Percentiles rank a stretch among this genome's conserved stretches.
phyloP scores from a whole-genome alignment of 1,140 invertebrate genomes.

The Drosophila mauritiana region DNA sequence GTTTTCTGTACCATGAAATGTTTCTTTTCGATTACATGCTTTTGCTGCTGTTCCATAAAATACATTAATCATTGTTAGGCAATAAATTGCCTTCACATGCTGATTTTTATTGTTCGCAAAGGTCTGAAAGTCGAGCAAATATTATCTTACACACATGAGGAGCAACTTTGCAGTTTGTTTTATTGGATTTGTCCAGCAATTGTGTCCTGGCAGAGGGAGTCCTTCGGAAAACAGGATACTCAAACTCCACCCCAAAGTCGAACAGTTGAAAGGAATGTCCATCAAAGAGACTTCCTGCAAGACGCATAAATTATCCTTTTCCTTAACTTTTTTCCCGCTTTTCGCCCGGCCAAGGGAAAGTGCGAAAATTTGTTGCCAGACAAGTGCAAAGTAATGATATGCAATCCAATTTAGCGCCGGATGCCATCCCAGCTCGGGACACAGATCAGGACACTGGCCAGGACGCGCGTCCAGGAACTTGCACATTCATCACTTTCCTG shows the following conservation, averaged over 20 bases:
- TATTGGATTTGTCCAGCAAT: constrained; percentile 69
- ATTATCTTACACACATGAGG: constrained; percentile 66
- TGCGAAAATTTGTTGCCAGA: constrained; percentile 75
- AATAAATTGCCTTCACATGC: constrained; percentile 67
- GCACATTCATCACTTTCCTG: constrained; percentile 81
- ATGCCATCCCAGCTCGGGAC: constrained; percentile 43
- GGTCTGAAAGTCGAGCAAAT: constrained; percentile 48
- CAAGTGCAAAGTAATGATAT: constrained; percentile 83
- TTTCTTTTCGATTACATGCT: constrained; percentile 10
- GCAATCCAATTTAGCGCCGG: constrained; percentile 75
- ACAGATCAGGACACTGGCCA: constrained; percentile 32
- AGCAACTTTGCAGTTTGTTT: constrained; percentile 46
- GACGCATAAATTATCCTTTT: constrained; percentile 81
- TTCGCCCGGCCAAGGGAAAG: constrained; percentile 35
- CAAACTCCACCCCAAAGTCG: constrained; percentile 23
- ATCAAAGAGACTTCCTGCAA: constrained; percentile 53
- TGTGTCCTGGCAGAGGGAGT: constrained; percentile 14
- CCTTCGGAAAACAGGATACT: constrained; percentile 13
- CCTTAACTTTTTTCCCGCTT: constrained; percentile 25
- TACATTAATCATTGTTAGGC: constrained; percentile 71
- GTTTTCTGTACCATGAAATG: neutral
- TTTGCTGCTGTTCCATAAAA: neutral
- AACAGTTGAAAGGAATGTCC: constrained; percentile 66
- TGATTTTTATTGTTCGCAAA: constrained; percentile 43
- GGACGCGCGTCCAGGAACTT: constrained; percentile 60